Evolutionary conservation across 37 sponge, comb jelly and placozoan genomes (phyloP).

Genomic region (Crambe crambe): DNA sequence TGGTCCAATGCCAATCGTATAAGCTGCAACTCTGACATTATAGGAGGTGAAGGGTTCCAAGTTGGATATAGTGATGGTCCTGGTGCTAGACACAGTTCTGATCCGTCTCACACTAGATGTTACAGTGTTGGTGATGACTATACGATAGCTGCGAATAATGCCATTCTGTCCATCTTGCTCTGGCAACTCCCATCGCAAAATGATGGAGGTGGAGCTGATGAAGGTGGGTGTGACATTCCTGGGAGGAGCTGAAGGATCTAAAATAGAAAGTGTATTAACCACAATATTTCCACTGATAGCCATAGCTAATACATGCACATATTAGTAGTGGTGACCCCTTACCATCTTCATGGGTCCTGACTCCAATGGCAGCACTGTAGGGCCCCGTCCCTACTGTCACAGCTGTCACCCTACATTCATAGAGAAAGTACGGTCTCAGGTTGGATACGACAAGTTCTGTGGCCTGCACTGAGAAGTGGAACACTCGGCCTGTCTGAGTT

Average conservation of each 20-base stretch:
- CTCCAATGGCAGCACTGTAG: background rate
- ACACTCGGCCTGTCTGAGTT: slow-evolving; percentile 4
- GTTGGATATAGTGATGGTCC: background rate
- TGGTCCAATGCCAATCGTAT: slow-evolving; percentile 20
- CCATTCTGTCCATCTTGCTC: slow-evolving; percentile 8
- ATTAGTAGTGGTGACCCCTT: no score
- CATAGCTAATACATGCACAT: no score
- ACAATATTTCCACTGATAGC: background rate
- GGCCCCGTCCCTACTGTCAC: slow-evolving; percentile 33
- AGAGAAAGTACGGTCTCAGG: slow-evolving; percentile 29
- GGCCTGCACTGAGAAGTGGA: background rate
- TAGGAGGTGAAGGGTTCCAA: slow-evolving; percentile 14
- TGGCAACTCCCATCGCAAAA: slow-evolving; percentile 7
- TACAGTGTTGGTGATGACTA: background rate
- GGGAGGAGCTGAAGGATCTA: slow-evolving; percentile 12
- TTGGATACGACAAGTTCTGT: background rate
- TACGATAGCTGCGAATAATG: slow-evolving; percentile 13
- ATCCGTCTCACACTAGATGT: background rate
- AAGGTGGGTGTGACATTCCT: background rate
- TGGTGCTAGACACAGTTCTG: background rate
- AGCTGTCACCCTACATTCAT: slow-evolving; percentile 21
- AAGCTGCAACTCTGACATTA: slow-evolving; percentile 5
- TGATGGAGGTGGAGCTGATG: background rate
- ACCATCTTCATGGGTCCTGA: slow-evolving; percentile 38
- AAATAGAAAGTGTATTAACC: background rate